Conservation (phyloP, 2,888 invertebrate species). For the Uropetala carovei region DNA sequence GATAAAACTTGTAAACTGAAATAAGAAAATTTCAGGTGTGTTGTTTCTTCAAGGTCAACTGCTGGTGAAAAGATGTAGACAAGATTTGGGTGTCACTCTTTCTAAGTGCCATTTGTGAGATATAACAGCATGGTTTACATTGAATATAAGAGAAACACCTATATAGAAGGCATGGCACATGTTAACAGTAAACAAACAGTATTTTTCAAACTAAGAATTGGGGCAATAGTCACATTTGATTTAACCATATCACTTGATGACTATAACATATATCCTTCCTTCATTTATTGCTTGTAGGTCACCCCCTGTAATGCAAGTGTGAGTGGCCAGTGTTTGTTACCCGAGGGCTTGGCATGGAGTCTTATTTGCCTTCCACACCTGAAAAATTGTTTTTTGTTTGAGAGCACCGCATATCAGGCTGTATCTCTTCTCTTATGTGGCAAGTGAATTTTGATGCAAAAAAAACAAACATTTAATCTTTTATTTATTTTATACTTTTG, state of each 20-base stretch:
- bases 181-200: not conserved
- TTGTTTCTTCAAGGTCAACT: too few relatives aligned
- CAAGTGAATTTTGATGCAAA: too few relatives aligned
- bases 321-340: constrained; percentile 39
- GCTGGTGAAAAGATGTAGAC: not conserved
- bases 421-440: too few relatives aligned
- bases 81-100: not conserved
- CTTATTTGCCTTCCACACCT: not conserved
- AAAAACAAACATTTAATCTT: too few relatives aligned
- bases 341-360: constrained; percentile 37
- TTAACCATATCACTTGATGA: not conserved
- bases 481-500: too few relatives aligned
- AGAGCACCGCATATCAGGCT: too few relatives aligned
- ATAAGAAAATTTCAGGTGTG: too few relatives aligned
- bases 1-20: too few relatives aligned
- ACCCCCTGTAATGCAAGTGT: constrained; percentile 54
- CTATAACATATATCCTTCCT: constrained; percentile 2
- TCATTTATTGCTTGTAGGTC: constrained; percentile 50
- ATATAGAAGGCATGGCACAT: not conserved
- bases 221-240: not conserved
- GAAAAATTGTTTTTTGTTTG: not conserved
- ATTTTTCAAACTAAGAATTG: not conserved
- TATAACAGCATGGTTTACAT: not conserved
- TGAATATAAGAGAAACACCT: not conserved
- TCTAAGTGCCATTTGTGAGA: not conserved